Conservation (phyloP, 1,140 invertebrate species). For the Drosophila sulfurigaster region DNA sequence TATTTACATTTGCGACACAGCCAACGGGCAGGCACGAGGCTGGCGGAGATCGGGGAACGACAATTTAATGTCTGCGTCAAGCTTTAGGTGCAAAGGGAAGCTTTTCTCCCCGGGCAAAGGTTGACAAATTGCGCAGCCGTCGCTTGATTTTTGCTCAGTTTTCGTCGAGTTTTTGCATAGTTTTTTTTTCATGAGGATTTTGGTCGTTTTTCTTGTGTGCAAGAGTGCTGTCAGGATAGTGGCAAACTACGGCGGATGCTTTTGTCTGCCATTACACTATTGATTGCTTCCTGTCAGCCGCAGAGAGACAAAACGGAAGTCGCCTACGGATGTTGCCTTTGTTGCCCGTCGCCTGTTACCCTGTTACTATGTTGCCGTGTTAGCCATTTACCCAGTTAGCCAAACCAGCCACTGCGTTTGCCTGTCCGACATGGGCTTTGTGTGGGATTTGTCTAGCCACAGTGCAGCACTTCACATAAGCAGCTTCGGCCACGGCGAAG, state of each 20-base stretch:
- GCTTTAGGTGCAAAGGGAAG: constrained; percentile 34
- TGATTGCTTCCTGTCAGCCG: constrained; percentile 83
- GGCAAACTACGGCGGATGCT: constrained; percentile 73
- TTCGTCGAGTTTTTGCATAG: constrained; percentile 40
- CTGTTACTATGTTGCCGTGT: neutral
- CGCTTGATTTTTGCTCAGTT: constrained; percentile 34
- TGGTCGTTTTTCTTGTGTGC: constrained; percentile 9
- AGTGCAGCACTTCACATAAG: constrained; percentile 38
- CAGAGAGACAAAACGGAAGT: constrained; percentile 64
- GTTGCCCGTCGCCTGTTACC: constrained; percentile 11
- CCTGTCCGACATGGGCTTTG: constrained; percentile 47
- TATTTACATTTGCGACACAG: constrained; percentile 75
- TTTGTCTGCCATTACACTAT: constrained; percentile 83
- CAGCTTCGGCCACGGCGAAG: constrained; percentile 10
- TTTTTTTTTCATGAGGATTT: constrained; percentile 3
- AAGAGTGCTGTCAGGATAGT: constrained; percentile 36
- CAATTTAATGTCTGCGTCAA: constrained; percentile 48
- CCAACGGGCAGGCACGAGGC: neutral
- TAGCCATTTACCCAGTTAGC: constrained; percentile 18
- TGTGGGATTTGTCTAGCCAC: constrained; percentile 42
- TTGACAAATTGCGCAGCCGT: constrained; percentile 70
- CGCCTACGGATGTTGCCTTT: constrained; percentile 67
- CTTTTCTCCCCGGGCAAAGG: constrained; percentile 37
- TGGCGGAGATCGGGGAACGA: neutral
- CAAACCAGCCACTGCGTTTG: neutral